phyloP scores from a whole-genome alignment of 2,113 vertebrate genomes.

The Salvelinus alpinus region DNA sequence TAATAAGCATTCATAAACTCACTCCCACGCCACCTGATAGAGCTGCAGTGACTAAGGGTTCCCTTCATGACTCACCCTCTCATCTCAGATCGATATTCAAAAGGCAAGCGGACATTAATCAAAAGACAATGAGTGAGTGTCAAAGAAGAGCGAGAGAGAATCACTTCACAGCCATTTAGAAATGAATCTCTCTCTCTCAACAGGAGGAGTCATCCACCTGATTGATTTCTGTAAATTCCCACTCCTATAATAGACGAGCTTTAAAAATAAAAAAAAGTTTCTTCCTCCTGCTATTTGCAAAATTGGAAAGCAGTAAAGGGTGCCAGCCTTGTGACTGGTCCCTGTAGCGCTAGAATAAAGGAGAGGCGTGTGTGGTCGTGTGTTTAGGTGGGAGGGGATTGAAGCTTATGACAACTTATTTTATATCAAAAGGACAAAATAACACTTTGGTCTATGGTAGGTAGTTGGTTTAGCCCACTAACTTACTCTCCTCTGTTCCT shows the following conservation, averaged over 20 bases:
- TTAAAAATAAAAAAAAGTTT: slow-evolving; percentile 44
- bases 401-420: neutral
- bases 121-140: slow-evolving; percentile 66
- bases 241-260: slow-evolving; percentile 54
- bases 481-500: neutral
- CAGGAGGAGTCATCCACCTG: slow-evolving; percentile 44
- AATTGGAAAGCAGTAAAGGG: slow-evolving; percentile 38
- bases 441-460: neutral
- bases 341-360: neutral
- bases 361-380: neutral
- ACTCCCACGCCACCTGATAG: neutral
- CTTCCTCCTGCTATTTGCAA: slow-evolving; percentile 50
- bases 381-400: neutral
- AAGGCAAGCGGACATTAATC: slow-evolving; percentile 63
- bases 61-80: slow-evolving; percentile 59
- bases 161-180: slow-evolving; percentile 60
- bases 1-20: slow-evolving; percentile 13
- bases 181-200: slow-evolving; percentile 41
- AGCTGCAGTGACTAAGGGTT: slow-evolving; percentile 57
- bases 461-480: no score
- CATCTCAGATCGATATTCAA: slow-evolving; percentile 66
- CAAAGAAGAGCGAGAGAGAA: slow-evolving; percentile 49
- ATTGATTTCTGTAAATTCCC: slow-evolving; percentile 54
- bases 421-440: neutral
- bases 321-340: neutral